Percentiles rank a stretch among this genome's conserved stretches.
These are phyloP conservation scores for Plectropomus leopardus DNA, from an alignment of 2,113 vertebrate genomes.

Conservation along the genomic window DNA sequence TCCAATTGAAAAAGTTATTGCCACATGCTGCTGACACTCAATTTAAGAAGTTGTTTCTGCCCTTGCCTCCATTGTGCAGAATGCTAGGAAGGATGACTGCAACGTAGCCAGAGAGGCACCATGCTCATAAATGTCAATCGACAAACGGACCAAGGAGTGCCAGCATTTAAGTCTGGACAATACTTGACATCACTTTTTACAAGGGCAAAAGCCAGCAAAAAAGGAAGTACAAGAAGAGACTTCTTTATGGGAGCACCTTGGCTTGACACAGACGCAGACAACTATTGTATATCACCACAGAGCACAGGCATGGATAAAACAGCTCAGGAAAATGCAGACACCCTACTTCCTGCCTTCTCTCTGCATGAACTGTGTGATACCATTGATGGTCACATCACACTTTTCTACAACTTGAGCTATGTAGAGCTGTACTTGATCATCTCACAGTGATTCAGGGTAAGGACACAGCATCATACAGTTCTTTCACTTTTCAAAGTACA, in stretches of 20 bases:
- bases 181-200: no score
- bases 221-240: neutral
- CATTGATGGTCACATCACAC: neutral
- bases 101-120: neutral
- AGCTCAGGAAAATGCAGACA: neutral
- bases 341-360: neutral
- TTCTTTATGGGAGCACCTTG: neutral
- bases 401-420: neutral
- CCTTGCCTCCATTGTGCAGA: no score
- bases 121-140: neutral
- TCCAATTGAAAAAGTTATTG: neutral
- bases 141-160: neutral
- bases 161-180: neutral
- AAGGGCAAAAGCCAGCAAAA: neutral
- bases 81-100: neutral
- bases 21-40: neutral
- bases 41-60: neutral
- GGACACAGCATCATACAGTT: neutral
- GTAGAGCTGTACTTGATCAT: neutral
- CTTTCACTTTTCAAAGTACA: neutral
- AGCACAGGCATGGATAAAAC: neutral
- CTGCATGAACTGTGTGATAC: neutral
- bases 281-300: neutral
- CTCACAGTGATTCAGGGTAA: neutral
- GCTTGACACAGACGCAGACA: neutral